These are phyloP conservation scores for Rhombomys opimus DNA, from an alignment of 2,113 vertebrate species.

Conservation along the genomic window DNA sequence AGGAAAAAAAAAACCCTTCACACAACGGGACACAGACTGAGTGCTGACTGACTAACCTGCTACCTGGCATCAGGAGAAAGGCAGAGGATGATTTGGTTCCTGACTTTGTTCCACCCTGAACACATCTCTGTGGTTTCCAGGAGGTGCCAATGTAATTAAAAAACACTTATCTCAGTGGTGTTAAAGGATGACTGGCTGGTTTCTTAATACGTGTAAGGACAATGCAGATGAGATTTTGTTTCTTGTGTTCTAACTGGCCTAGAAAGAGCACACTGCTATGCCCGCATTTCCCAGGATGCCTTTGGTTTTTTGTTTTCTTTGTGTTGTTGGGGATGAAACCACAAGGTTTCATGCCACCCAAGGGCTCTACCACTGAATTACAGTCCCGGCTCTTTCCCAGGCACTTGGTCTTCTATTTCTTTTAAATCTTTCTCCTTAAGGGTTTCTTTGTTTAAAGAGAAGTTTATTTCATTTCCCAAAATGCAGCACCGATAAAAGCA, in stretches of 20 bases:
- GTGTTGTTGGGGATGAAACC: neutral
- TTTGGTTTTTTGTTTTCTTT: neutral
- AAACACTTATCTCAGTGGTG: neutral
- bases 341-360: neutral
- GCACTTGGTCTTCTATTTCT: neutral
- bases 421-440: neutral
- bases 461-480: neutral
- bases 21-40: neutral
- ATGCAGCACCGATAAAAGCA: neutral
- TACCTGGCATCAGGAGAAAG: neutral
- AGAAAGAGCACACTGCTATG: neutral
- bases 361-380: neutral
- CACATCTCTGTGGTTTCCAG: neutral
- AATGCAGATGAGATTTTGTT: neutral
- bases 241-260: neutral
- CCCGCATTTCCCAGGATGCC: neutral
- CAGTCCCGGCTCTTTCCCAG: neutral
- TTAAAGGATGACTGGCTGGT: neutral
- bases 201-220: slow-evolving; percentile 22
- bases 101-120: neutral
- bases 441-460: slow-evolving; percentile 12
- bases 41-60: neutral
- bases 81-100: neutral
- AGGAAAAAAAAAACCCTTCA: no score
- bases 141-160: neutral